Conservation (phyloP, 1,140 invertebrate species). For the Neotoxoptera formosana region DNA sequence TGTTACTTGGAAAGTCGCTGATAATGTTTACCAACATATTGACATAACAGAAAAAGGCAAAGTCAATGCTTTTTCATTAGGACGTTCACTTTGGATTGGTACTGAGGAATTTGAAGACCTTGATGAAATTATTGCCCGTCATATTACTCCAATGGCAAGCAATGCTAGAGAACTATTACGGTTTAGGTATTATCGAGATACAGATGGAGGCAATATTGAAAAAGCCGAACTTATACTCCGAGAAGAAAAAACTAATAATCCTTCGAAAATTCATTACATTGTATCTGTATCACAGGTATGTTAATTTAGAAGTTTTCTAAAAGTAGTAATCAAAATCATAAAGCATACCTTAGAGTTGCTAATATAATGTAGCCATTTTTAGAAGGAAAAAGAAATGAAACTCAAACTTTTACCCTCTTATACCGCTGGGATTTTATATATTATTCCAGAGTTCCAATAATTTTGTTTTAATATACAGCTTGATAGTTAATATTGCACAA, state of each 20-base stretch:
- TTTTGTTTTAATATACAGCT: no score
- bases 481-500: no score
- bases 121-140: conserved; percentile 97
- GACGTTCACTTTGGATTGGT: conserved; percentile 86
- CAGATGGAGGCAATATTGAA: conserved; percentile 77
- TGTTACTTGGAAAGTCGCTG: conserved; percentile 97
- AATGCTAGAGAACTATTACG: conserved; percentile 88
- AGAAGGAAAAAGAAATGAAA: no score
- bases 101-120: conserved; percentile 96
- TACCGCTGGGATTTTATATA: no score
- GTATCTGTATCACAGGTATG: conserved; percentile 79
- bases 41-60: conserved; percentile 96
- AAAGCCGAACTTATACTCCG: conserved; percentile 87
- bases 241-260: conserved; percentile 85
- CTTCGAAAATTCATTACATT: conserved; percentile 90
- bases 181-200: conserved; percentile 89
- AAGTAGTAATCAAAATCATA: not conserved
- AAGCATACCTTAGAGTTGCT: not conserved
- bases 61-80: conserved; percentile 94
- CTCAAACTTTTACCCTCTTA: no score
- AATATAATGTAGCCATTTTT: no score
- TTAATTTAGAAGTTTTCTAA: not conserved
- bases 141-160: conserved; percentile 95
- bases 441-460: no score
- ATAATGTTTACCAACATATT: conserved; percentile 94